These are phyloP conservation scores for Acanthisitta chloris DNA, from an alignment of 2,113 vertebrate genomes.

Conservation along the genomic window DNA sequence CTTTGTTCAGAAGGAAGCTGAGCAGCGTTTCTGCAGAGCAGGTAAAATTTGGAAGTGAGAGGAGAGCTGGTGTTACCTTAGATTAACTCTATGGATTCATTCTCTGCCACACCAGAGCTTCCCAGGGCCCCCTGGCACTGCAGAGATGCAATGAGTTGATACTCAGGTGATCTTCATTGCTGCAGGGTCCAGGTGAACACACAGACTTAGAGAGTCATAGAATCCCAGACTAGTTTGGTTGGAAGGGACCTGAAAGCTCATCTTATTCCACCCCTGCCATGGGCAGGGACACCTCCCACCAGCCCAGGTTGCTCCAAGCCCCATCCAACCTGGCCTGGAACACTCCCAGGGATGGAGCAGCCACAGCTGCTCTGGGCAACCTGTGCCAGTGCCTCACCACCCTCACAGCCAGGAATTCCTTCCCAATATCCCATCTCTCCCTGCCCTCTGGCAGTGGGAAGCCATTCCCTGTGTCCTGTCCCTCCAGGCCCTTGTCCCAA, in stretches of 20 bases:
- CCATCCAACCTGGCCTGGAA: background rate
- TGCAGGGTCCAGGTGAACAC: background rate
- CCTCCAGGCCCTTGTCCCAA: too few relatives aligned
- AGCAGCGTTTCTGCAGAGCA: background rate
- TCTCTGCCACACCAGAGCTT: fast-evolving
- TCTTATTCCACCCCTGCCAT: background rate
- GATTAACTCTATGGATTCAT: background rate
- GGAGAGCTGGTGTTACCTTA: background rate
- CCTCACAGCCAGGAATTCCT: too few relatives aligned
- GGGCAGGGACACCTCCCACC: background rate
- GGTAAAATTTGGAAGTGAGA: background rate
- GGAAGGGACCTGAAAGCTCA: background rate
- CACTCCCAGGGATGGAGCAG: background rate
- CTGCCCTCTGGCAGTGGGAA: too few relatives aligned
- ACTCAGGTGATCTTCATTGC: background rate
- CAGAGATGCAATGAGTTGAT: background rate
- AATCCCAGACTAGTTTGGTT: background rate
- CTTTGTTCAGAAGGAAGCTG: background rate
- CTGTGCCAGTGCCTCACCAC: too few relatives aligned
- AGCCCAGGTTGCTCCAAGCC: background rate
- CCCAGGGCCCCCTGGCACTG: background rate
- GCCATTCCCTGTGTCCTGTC: too few relatives aligned
- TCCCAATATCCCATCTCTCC: too few relatives aligned
- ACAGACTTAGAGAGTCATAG: fast-evolving
- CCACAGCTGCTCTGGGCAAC: too few relatives aligned